Conservation (phyloP, 2,888 invertebrate genomes). For the Tipula confusa region DNA sequence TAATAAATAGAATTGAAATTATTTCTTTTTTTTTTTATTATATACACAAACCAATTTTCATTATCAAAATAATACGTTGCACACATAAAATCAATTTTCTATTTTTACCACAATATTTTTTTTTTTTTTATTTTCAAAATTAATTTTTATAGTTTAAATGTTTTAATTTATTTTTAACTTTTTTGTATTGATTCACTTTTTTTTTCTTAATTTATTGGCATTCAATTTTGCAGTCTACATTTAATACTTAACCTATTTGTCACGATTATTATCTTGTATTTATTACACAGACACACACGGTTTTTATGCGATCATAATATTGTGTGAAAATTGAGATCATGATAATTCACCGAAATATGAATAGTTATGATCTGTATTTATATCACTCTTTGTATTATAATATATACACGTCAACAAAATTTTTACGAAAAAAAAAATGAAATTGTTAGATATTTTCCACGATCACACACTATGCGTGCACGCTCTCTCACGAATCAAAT, state of each 20-base stretch:
- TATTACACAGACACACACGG: not conserved
- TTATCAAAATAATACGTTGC: not conserved
- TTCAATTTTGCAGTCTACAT: not conserved
- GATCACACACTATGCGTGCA: not conserved
- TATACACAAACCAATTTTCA: not conserved
- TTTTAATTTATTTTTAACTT: not conserved
- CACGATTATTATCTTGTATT: not conserved
- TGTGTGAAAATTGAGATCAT: not conserved
- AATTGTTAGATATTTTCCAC: not conserved
- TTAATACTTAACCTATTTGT: constrained; percentile 4
- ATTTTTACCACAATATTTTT: not conserved
- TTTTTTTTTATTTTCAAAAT: too few species aligned
- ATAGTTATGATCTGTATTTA: not conserved
- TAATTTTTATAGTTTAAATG: not conserved
- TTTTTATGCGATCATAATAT: not conserved
- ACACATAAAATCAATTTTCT: not conserved
- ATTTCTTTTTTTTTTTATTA: not conserved
- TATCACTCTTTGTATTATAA: not conserved
- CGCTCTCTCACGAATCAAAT: not conserved
- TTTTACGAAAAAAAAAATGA: not conserved
- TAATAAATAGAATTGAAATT: not conserved
- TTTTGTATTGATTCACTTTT: constrained; percentile 1
- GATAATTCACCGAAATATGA: not conserved
- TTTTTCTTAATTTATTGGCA: not conserved
- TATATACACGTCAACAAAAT: not conserved